Evolutionary conservation across 2,113 vertebrate genomes (phyloP).

Genomic region (Meriones unguiculatus): DNA sequence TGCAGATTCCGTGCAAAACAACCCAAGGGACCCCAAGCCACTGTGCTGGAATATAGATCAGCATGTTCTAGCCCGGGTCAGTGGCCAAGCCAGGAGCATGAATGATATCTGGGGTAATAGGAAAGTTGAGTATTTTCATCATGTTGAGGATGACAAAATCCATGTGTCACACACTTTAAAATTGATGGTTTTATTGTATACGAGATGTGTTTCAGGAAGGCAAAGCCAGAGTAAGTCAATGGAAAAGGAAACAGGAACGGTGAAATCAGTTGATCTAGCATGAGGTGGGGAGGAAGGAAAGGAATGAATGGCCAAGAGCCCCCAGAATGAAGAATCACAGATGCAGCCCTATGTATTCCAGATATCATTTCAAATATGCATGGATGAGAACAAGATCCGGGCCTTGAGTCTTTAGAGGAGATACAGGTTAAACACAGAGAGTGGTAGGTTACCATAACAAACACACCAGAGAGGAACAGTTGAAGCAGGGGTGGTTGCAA

Average conservation of each 20-base stretch:
- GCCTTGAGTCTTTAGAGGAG: too few relatives aligned
- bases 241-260: neutral
- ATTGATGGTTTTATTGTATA: neutral
- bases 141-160: neutral
- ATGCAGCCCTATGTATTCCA: too few relatives aligned
- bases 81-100: fast-evolving
- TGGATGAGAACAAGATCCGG: neutral
- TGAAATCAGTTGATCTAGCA: neutral
- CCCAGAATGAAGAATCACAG: neutral
- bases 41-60: fast-evolving
- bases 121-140: fast-evolving
- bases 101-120: fast-evolving
- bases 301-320: neutral
- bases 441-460: neutral
- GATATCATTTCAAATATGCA: neutral
- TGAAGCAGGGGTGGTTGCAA: neutral
- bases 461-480: neutral
- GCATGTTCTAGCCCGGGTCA: fast-evolving
- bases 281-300: neutral
- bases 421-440: neutral
- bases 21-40: neutral
- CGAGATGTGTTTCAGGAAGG: neutral
- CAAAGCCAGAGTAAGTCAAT: neutral
- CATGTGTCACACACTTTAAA: fast-evolving
- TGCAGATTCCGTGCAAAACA: neutral